Conservation (phyloP, 2,888 invertebrate species). For the Xestobium rufovillosum region DNA sequence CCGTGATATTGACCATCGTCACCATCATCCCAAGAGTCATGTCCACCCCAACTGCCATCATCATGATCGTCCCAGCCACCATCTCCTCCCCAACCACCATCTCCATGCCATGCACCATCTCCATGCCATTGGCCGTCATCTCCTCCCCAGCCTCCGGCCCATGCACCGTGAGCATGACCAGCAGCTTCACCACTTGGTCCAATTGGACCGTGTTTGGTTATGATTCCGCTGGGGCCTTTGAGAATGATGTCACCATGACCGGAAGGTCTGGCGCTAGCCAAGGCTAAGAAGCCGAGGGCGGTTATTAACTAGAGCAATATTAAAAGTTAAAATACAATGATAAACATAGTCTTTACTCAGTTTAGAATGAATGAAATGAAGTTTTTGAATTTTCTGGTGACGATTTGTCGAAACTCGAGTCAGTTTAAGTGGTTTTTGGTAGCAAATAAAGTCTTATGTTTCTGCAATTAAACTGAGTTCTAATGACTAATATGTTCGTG, state of each 20-base stretch:
- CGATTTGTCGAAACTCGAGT: too few species aligned
- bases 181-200: slow-evolving; percentile 30
- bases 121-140: slow-evolving; percentile 23
- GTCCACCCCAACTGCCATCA: slow-evolving; percentile 17
- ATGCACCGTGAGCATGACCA: slow-evolving; percentile 32
- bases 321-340: too few species aligned
- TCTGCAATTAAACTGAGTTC: too few species aligned
- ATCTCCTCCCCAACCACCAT: slow-evolving; percentile 36
- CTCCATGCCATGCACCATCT: slow-evolving; percentile 33
- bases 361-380: too few species aligned
- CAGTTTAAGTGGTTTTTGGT: too few species aligned
- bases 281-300: slow-evolving; percentile 14
- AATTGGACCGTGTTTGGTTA: slow-evolving; percentile 24
- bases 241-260: slow-evolving; percentile 20
- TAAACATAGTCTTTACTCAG: too few species aligned
- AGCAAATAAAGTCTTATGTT: too few species aligned
- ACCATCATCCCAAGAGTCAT: too few species aligned
- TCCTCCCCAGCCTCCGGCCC: slow-evolving; percentile 33
- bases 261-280: slow-evolving; percentile 21
- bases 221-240: slow-evolving; percentile 20
- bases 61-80: slow-evolving; percentile 30
- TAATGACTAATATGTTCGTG: too few species aligned
- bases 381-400: too few species aligned
- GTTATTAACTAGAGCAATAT: slow-evolving; percentile 15
- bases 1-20: too few species aligned